phyloP scores from a whole-genome alignment of 2,113 vertebrate species.

The Pelvicachromis taeniatus region DNA sequence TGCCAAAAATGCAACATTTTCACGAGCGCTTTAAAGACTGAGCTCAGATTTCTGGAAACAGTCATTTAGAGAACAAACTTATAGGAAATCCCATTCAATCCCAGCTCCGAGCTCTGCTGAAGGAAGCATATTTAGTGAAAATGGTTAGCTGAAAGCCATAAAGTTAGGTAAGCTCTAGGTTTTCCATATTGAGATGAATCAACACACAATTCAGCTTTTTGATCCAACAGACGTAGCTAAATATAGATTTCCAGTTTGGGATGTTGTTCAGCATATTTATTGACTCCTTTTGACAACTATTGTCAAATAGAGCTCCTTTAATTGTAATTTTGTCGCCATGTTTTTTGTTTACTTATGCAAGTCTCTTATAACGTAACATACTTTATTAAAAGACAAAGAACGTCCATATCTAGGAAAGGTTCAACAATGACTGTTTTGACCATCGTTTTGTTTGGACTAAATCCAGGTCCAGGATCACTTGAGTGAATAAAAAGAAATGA shows the following conservation, averaged over 20 bases:
- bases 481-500: background rate
- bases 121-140: background rate
- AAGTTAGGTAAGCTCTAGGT: accelerated
- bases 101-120: background rate
- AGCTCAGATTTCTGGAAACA: background rate
- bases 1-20: background rate
- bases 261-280: background rate
- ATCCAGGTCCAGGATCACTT: background rate
- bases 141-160: accelerated
- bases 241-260: background rate
- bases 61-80: background rate
- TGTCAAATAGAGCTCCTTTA: background rate
- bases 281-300: accelerated
- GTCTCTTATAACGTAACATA: background rate
- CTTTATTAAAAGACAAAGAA: background rate
- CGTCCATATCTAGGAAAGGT: accelerated
- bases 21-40: accelerated
- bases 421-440: accelerated
- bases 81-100: background rate
- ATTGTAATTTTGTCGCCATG: background rate
- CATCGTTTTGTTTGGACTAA: background rate
- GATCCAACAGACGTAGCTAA: background rate
- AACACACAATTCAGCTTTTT: background rate
- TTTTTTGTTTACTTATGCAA: background rate
- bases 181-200: background rate